Percentiles rank a stretch among this genome's conserved stretches.
Evolutionary conservation across 2,113 vertebrate genomes (phyloP).

Genomic region (Leucosticte australis): DNA sequence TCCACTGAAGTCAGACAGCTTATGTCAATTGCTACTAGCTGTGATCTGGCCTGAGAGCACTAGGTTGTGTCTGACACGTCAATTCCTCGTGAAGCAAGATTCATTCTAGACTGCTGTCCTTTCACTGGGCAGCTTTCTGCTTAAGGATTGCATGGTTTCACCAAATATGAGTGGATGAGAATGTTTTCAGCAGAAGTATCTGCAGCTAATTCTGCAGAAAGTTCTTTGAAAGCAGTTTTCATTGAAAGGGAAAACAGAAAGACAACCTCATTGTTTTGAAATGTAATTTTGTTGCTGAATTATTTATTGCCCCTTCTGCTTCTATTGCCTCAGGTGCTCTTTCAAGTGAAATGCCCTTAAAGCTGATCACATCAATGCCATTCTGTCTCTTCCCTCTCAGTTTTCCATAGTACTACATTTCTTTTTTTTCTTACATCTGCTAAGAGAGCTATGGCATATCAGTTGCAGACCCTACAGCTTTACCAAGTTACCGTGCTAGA

Average conservation of each 20-base stretch:
- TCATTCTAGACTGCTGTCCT: not conserved
- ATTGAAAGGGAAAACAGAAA: not conserved
- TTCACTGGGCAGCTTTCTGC: not conserved
- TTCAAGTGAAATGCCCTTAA: conserved; percentile 45
- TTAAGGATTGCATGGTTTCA: not conserved
- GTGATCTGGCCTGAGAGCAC: not conserved
- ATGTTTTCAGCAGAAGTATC: not conserved
- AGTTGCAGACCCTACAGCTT: not conserved
- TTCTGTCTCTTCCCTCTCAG: not conserved
- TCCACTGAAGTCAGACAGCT: not conserved
- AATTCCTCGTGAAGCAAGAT: not conserved
- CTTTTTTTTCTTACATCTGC: not conserved
- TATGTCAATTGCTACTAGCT: not conserved
- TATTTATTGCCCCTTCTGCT: conserved; percentile 56
- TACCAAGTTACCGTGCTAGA: not conserved
- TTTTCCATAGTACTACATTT: not conserved
- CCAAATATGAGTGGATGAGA: not conserved
- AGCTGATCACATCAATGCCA: conserved; percentile 37
- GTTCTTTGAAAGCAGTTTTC: not conserved
- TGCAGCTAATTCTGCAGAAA: not conserved
- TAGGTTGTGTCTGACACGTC: not conserved
- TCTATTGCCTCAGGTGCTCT: conserved; percentile 49
- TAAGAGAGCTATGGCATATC: not conserved
- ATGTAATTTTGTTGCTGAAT: conserved; percentile 50
- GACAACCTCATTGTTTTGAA: conserved; percentile 30